Percentiles rank a stretch among this genome's conserved stretches.
Conservation (phyloP, 2,113 vertebrate genomes). For the Conger conger region DNA sequence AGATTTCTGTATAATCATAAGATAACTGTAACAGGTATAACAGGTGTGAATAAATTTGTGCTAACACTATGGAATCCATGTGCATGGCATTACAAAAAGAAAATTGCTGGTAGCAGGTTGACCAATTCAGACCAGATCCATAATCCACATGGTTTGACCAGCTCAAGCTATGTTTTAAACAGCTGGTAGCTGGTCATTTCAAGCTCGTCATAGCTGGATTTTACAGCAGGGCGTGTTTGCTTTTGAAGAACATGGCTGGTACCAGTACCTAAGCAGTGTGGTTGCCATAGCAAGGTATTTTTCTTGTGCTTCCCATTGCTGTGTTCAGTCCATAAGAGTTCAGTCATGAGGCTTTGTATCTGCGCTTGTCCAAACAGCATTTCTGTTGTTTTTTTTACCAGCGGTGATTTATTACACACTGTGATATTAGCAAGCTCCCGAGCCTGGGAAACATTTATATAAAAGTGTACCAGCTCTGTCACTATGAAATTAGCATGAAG, state of each 20-base stretch:
- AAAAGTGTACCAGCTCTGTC: neutral
- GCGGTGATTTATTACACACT: neutral
- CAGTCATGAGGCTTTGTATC: neutral
- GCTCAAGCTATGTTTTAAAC: too few relatives aligned
- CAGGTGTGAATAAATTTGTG: neutral
- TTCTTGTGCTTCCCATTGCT: neutral
- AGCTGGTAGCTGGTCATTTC: too few relatives aligned
- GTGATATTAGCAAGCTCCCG: neutral
- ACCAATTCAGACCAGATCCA: too few relatives aligned
- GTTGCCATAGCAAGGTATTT: neutral
- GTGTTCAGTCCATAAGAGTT: neutral
- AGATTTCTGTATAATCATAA: too few relatives aligned
- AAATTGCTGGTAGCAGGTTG: too few relatives aligned
- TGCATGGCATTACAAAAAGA: neutral
- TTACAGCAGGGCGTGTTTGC: too few relatives aligned
- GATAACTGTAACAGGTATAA: neutral
- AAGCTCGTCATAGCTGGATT: too few relatives aligned
- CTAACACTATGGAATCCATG: neutral
- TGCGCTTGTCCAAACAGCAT: neutral
- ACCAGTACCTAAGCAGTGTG: neutral
- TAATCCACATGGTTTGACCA: too few relatives aligned
- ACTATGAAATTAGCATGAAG: constrained; percentile 17
- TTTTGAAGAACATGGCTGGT: neutral
- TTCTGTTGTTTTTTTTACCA: neutral
- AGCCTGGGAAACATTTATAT: neutral